Evolutionary conservation across 2,888 invertebrate species (phyloP).

Genomic region (Drosophila ezoana): DNA sequence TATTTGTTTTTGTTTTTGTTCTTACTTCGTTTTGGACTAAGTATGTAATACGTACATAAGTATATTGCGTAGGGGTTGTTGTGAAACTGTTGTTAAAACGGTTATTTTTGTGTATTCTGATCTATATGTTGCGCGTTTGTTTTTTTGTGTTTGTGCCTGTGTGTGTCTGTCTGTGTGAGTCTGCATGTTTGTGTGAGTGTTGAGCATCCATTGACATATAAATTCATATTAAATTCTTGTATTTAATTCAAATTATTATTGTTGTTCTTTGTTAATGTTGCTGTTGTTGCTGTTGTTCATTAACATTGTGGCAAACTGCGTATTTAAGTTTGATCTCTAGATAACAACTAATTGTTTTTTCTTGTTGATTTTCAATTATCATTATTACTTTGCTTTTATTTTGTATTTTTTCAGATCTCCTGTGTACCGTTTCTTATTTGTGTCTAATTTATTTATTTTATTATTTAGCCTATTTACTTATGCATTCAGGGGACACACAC

Average conservation of each 20-base stretch:
- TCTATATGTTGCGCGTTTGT: too few relatives aligned
- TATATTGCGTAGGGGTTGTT: constrained; percentile 32
- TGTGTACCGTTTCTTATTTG: constrained; percentile 53
- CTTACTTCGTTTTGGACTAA: constrained; percentile 27
- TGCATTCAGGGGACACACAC: constrained; percentile 33
- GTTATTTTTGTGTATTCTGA: constrained; percentile 13
- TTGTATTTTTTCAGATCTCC: constrained; percentile 36
- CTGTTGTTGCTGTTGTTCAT: constrained; percentile 18
- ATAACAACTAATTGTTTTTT: constrained; percentile 38
- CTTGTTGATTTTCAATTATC: neutral
- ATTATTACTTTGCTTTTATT: constrained; percentile 8
- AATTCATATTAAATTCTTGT: constrained; percentile 43
- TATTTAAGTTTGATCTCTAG: constrained; percentile 37
- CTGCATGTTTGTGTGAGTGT: neutral
- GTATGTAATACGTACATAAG: constrained; percentile 33
- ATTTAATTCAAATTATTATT: constrained; percentile 36
- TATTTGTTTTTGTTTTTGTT: neutral
- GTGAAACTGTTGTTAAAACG: constrained; percentile 18
- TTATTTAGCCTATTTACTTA: constrained; percentile 41
- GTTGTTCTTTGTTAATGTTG: constrained; percentile 7
- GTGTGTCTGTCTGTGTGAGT: neutral
- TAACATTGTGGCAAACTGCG: constrained; percentile 31
- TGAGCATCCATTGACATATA: constrained; percentile 45
- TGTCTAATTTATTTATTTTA: constrained; percentile 44
- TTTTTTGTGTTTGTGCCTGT: too few relatives aligned